Percentiles rank a stretch among this genome's conserved stretches.
Evolutionary conservation across 2,888 invertebrate genomes (phyloP).

Genomic region (Tetheella fluctuosa): DNA sequence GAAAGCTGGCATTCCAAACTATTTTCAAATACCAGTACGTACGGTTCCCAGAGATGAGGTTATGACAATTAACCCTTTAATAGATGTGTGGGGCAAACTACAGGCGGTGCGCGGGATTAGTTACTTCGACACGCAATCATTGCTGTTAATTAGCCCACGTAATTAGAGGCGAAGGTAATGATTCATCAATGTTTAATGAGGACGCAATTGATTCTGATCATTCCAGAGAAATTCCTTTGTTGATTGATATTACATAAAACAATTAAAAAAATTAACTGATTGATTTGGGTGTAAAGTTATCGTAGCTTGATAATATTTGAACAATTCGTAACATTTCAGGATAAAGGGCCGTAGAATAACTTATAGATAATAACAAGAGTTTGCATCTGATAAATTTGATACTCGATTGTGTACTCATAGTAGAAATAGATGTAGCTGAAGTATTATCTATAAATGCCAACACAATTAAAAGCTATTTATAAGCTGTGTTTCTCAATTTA

Average conservation of each 20-base stretch:
- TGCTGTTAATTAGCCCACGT: background rate
- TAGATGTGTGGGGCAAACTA: constrained; percentile 20
- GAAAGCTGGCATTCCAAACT: background rate
- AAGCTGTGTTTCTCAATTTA: too few relatives aligned
- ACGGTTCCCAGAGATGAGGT: constrained; percentile 45
- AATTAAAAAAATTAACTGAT: background rate
- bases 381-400: too few relatives aligned
- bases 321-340: too few relatives aligned
- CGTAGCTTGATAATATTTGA: background rate
- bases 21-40: constrained; percentile 21
- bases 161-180: constrained; percentile 1
- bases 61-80: constrained; percentile 48
- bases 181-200: background rate
- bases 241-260: too few relatives aligned
- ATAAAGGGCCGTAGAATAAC: too few relatives aligned
- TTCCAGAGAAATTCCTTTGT: background rate
- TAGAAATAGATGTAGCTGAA: too few relatives aligned
- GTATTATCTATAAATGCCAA: too few relatives aligned
- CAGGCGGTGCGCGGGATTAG: background rate
- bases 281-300: background rate
- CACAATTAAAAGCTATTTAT: too few relatives aligned
- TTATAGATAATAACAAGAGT: too few relatives aligned
- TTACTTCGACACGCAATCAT: constrained; percentile 3
- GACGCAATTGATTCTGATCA: constrained; percentile 2
- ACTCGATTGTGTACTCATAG: too few relatives aligned